Conservation (phyloP, 23 tunicate species). For the Trididemnum miniatum region DNA sequence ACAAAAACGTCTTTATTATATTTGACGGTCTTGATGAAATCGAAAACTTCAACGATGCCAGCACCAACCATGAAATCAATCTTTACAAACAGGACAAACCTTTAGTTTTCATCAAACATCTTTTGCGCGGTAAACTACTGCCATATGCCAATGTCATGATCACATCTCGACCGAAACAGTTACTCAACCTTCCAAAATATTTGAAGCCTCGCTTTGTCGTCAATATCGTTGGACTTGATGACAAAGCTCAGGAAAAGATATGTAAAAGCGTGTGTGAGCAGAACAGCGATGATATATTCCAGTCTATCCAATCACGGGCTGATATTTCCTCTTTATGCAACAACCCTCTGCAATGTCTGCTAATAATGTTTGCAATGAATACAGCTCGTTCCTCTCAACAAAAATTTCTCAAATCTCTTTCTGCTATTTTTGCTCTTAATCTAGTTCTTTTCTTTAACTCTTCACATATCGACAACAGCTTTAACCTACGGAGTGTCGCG, state of each 20-base stretch:
- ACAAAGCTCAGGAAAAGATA: background rate
- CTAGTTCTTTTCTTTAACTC: too few relatives aligned
- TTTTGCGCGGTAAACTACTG: background rate
- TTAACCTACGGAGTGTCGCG: too few relatives aligned
- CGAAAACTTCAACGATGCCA: too few relatives aligned
- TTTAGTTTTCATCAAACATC: background rate
- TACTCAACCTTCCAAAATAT: background rate
- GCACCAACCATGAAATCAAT: too few relatives aligned
- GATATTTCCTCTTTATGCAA: too few relatives aligned
- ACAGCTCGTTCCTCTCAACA: too few relatives aligned
- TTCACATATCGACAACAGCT: too few relatives aligned
- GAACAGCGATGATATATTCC: background rate
- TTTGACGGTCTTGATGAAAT: conserved; percentile 4
- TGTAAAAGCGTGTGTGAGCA: background rate
- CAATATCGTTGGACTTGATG: background rate
- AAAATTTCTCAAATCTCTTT: too few relatives aligned
- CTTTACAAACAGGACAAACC: background rate
- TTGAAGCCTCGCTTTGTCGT: background rate
- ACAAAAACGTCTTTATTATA: background rate
- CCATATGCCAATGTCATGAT: background rate
- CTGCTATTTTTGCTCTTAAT: too few relatives aligned
- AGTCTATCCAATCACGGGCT: too few relatives aligned
- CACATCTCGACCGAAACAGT: background rate
- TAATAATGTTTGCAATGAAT: too few relatives aligned
- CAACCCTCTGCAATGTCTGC: too few relatives aligned